Base-by-base conservation (phyloP, 2,113 vertebrate genomes). In the Centropus unirufus region DNA sequence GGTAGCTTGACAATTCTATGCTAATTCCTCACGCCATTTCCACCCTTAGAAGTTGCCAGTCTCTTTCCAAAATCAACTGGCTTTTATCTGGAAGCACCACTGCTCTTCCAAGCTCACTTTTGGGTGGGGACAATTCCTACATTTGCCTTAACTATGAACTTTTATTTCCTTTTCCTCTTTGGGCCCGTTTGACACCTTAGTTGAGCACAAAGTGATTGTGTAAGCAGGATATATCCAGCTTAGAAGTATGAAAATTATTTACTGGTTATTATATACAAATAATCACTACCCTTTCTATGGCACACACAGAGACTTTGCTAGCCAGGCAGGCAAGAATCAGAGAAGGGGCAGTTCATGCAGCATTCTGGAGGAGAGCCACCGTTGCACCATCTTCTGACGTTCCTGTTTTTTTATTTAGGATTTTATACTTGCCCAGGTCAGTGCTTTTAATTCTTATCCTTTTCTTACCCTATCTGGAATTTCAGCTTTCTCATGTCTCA, bases 101-200 rank as follows among this genome's bases (percentile, higher is more conserved):
- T 40, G 26, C 44, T 86, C 36, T 66, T 88, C 27, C 40, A 18
- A 88, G 32, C 5, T 62, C n/a, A 66, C 1, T 55, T 84, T 84
- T 55, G 29, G 2, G 2, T 1, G 11, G 8, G 1, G 4, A 58
- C 8, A 54, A 40, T 40, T 80, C 23, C n/a, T n/a, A n/a, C 8
- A 27, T 34, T 51, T 52, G 11, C 17, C 64, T 83, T 68, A 62
- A 46, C 22, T 81, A 55, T 55, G 46, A 83, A 19, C 19, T 62
- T 88, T 57, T 39, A 0, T 19, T 7, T 91, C n/a, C 51, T 70
- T 27, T 30, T 54, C 36, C 14, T 70, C 17, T 81, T 51, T 68
- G 14, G 4, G 39, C 40, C 26, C 47, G 3, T 75, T 73, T 2
- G 30, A 69, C 3, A 83, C 4, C 7, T 73, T 58, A 66, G 32